Percentiles rank a stretch among this genome's conserved stretches.
Evolutionary conservation across 2,113 vertebrate species (phyloP).

Genomic region (Peromyscus californicus): DNA sequence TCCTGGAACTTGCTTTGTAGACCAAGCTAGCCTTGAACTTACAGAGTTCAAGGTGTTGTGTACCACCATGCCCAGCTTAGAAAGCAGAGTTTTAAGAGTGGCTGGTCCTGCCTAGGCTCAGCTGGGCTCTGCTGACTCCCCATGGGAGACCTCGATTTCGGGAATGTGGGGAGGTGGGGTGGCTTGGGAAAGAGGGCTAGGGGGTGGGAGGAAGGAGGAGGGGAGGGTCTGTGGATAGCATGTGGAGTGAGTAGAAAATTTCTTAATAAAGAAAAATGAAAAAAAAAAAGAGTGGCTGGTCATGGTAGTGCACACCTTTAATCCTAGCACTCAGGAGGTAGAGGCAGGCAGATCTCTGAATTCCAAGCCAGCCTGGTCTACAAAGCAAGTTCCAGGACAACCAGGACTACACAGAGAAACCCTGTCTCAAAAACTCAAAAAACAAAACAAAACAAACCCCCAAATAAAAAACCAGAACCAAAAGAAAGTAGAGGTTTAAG

Average conservation of each 20-base stretch:
- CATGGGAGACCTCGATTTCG: too few relatives aligned
- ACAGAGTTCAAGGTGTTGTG: background rate
- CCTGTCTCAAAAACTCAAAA: background rate
- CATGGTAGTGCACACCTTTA: background rate
- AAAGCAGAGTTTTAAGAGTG: background rate
- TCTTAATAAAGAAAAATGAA: too few relatives aligned
- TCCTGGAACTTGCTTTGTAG: background rate
- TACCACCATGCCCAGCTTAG: background rate
- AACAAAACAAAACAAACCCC: background rate
- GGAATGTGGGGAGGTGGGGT: too few relatives aligned
- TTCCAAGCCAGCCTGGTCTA: background rate
- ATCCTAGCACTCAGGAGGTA: background rate
- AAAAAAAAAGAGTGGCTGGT: background rate
- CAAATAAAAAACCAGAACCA: background rate
- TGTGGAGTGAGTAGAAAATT: too few relatives aligned
- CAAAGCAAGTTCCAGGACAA: background rate
- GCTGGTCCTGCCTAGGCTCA: too few relatives aligned
- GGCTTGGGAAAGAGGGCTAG: too few relatives aligned
- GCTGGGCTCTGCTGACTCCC: too few relatives aligned
- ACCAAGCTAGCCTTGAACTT: background rate
- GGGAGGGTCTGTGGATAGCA: too few relatives aligned
- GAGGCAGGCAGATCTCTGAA: background rate
- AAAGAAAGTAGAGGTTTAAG: background rate
- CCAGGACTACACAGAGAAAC: background rate
- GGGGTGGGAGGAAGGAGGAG: too few relatives aligned